A percentile compares a stretch with the other conserved stretches of the same genome.
Evolutionary conservation across 1,140 invertebrate genomes (phyloP).

Genomic region (Drosophila lowei): DNA sequence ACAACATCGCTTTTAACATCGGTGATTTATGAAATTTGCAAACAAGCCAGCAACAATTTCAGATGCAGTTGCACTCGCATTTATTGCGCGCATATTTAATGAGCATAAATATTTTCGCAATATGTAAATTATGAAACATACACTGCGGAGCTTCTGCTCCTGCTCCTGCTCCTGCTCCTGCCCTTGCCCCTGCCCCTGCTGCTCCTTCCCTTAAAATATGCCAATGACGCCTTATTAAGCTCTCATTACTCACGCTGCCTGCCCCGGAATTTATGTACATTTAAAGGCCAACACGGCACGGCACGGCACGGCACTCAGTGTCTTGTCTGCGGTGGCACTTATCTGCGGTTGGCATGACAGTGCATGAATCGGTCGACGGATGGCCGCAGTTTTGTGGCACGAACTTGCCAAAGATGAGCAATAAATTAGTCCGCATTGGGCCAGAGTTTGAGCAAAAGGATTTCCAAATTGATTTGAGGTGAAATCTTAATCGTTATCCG

Average conservation of each 20-base stretch:
- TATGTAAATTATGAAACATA: conserved; percentile 68
- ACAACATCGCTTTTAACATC: conserved; percentile 50
- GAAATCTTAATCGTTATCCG: conserved; percentile 12
- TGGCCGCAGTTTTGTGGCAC: conserved; percentile 61
- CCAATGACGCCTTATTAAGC: conserved; percentile 65
- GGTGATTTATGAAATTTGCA: conserved; percentile 72
- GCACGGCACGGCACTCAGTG: conserved; percentile 9
- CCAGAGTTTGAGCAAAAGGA: not conserved
- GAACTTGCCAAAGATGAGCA: conserved; percentile 46
- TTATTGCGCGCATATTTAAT: conserved; percentile 69
- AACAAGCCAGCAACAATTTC: conserved; percentile 38
- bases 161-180: not conserved
- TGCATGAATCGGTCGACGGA: conserved; percentile 46
- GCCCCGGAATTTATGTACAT: conserved; percentile 27
- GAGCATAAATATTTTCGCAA: conserved; percentile 55
- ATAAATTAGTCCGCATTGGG: conserved; percentile 40
- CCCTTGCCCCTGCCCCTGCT: not conserved
- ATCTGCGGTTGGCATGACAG: conserved; percentile 57
- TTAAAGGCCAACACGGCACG: conserved; percentile 16
- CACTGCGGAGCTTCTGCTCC: conserved; percentile 23
- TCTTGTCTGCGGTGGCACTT: conserved; percentile 42
- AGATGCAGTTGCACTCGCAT: conserved; percentile 45
- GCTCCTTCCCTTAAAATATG: conserved; percentile 49
- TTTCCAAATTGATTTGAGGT: conserved; percentile 6
- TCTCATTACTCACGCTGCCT: conserved; percentile 61